Base-by-base conservation (phyloP, 2,797 vertebrate genomes). In the Mycteria americana region DNA sequence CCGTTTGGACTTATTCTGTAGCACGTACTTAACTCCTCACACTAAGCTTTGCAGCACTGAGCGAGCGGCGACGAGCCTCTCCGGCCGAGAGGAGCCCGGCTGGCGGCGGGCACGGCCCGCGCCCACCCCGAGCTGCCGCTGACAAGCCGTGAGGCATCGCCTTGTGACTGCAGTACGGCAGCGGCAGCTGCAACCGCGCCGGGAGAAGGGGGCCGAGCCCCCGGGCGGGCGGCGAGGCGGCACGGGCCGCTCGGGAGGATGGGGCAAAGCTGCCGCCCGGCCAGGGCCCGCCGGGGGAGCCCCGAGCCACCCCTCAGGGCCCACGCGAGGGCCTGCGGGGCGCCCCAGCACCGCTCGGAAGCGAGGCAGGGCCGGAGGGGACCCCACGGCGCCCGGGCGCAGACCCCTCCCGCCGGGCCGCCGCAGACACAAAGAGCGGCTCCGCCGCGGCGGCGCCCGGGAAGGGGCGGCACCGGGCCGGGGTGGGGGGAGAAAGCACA, bases 401-500 rank as follows among this genome's bases (percentile, higher is more conserved):
- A 3, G 50, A 64, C 14, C 54, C 18, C 45, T 74, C 67, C 59
- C 41, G 53, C 64, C 33, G 53, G 12, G 89, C 87, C 45, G 46
- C 73, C 7, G 21, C 63, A 25, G 31, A 90, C 85, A 98, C 97
- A 96, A 94, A 96, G 96, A 93, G 17, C 57, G 16, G 28, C 73
- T 28, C 25, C 30, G 16, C 62, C 16, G n/a, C 12, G 13, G 41
- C 48, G 19, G 22, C 30, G 12, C 35, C 53, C 27, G 10, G 10
- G 30, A 30, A 75, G 21, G 11, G 39, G 43, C 53, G 33, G 54
- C 46, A 18, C 27, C 9, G 0, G 21, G 57, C 18, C 14, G 7
- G 28, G 11, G 13, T 4, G 9, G 11, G 8, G 19, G 5, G 7
- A 35, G n/a, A 35, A 27, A 28, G 8, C 27, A 5, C 16, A 7